These are phyloP conservation scores for Drosophila suboccidentalis DNA, from an alignment of 2,888 invertebrate species.

Conservation along the genomic window DNA sequence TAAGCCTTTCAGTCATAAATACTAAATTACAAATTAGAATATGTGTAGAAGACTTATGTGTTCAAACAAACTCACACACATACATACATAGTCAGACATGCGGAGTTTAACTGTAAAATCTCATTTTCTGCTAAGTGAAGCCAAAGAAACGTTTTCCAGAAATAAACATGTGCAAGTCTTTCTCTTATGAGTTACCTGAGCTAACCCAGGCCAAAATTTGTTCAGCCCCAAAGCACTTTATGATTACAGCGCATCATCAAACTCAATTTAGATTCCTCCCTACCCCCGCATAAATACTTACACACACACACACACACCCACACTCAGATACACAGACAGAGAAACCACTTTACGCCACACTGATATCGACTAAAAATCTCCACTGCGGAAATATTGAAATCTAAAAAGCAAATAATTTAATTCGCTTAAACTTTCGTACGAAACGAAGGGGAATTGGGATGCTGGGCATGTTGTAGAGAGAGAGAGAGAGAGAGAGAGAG, in stretches of 20 bases:
- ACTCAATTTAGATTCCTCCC: conserved; percentile 66
- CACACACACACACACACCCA: conserved; percentile 7
- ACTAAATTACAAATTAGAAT: conserved; percentile 15
- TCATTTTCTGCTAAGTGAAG: conserved; percentile 16
- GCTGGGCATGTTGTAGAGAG: background rate
- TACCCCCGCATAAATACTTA: conserved; percentile 11
- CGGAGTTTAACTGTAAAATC: conserved; percentile 13
- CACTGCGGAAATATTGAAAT: conserved; percentile 82
- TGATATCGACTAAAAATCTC: conserved; percentile 77
- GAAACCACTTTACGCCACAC: conserved; percentile 52
- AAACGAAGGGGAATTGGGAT: conserved; percentile 3
- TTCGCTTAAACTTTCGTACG: conserved; percentile 73
- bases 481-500: no score
- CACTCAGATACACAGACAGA: conserved; percentile 9
- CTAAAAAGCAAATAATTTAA: conserved; percentile 83
- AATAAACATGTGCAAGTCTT: conserved; percentile 29
- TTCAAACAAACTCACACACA: background rate
- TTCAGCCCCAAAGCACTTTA: conserved; percentile 70
- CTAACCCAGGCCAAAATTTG: conserved; percentile 37
- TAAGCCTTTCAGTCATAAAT: conserved; percentile 10
- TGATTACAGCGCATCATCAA: conserved; percentile 80
- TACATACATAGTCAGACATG: background rate
- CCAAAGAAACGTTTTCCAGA: conserved; percentile 18
- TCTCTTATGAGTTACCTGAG: conserved; percentile 43
- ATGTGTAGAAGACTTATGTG: background rate